These are phyloP conservation scores for Acrocyrtus sp. DNA, from an alignment of 2,888 invertebrate genomes.

Conservation along the genomic window DNA sequence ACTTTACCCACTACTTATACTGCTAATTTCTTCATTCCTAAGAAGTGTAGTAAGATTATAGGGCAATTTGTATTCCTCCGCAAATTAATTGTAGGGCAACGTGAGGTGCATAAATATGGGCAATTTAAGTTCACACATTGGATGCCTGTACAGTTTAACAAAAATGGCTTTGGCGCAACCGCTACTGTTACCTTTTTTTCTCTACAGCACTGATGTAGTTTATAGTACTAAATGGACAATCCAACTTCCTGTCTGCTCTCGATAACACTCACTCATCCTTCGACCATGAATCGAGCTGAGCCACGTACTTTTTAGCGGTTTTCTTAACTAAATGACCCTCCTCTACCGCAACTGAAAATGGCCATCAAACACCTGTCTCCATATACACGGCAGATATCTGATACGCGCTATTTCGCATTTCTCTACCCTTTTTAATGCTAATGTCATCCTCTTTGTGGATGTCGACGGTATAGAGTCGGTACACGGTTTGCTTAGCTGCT, in stretches of 20 bases:
- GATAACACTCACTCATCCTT: neutral
- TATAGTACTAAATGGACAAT: slow-evolving; percentile 24
- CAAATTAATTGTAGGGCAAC: slow-evolving; percentile 33
- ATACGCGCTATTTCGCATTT: neutral
- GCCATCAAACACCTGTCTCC: slow-evolving; percentile 32
- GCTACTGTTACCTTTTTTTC: too few species aligned
- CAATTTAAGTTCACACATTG: too few species aligned
- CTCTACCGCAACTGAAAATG: too few species aligned
- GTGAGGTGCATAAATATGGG: slow-evolving; percentile 39
- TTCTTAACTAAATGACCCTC: too few species aligned
- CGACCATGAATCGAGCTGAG: neutral
- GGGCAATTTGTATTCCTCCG: slow-evolving; percentile 43
- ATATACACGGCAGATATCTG: neutral
- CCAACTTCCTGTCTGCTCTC: slow-evolving; percentile 45
- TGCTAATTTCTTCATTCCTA: too few species aligned
- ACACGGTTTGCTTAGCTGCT: too few species aligned
- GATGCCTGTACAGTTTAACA: too few species aligned
- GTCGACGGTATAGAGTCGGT: too few species aligned
- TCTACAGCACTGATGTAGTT: too few species aligned
- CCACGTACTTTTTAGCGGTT: slow-evolving; percentile 13
- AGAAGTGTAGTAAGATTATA: too few species aligned
- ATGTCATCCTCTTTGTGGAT: neutral
- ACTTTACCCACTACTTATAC: too few species aligned
- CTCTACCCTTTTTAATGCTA: neutral
- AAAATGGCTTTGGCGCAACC: too few species aligned